Evolutionary conservation across 1,140 invertebrate genomes (phyloP).

Genomic region (Drosophila albomicans): DNA sequence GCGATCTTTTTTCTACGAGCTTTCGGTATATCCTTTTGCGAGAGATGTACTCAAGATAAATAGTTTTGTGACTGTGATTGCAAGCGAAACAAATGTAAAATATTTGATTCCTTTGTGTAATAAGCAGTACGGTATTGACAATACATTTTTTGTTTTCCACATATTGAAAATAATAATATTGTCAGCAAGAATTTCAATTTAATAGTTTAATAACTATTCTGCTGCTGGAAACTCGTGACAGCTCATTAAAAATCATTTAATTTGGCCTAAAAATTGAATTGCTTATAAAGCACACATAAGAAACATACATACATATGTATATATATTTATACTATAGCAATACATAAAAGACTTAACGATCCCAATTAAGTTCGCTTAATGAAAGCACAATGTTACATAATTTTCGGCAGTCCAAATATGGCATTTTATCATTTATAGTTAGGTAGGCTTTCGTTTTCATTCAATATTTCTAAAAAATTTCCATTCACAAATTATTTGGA

Average conservation of each 20-base stretch:
- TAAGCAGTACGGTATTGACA: too few relatives aligned
- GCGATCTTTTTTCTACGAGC: not conserved
- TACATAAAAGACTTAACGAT: not conserved
- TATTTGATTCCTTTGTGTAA: not conserved
- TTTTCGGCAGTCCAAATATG: not conserved
- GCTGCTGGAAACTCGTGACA: not conserved
- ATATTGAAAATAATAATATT: too few relatives aligned
- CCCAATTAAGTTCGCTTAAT: not conserved
- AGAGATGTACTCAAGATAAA: not conserved
- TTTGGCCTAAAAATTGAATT: too few relatives aligned
- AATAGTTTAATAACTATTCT: too few relatives aligned
- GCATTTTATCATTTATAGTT: not conserved
- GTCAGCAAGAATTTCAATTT: too few relatives aligned
- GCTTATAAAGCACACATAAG: too few relatives aligned
- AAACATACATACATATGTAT: too few relatives aligned
- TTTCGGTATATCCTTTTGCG: not conserved
- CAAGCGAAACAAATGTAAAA: not conserved
- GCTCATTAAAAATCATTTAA: not conserved
- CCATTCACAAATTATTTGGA: too few relatives aligned
- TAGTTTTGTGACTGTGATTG: not conserved
- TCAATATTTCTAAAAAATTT: too few relatives aligned
- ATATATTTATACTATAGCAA: not conserved
- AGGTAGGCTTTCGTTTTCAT: too few relatives aligned
- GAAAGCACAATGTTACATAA: slow-evolving; percentile 20
- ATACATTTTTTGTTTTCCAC: too few relatives aligned